Evolutionary conservation across 2,113 vertebrate genomes (phyloP).

Genomic region (Dasyornis broadbenti): DNA sequence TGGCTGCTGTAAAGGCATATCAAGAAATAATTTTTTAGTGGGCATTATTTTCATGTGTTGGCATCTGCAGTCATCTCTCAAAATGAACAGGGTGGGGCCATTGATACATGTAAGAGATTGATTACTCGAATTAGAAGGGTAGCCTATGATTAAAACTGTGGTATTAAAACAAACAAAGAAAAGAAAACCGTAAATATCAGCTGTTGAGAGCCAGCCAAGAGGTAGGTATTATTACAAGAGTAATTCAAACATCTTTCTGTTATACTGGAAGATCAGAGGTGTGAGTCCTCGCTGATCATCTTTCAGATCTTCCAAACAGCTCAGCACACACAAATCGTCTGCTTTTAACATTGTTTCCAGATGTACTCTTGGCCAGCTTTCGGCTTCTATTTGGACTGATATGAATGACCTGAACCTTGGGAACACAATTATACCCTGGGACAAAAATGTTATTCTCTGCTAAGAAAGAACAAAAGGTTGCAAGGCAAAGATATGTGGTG

Average conservation of each 20-base stretch:
- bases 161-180: background rate
- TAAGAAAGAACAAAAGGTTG: slow-evolving; percentile 18
- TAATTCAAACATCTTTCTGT: background rate
- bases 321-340: background rate
- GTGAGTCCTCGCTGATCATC: background rate
- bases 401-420: slow-evolving; percentile 12
- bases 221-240: background rate
- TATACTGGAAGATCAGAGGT: background rate
- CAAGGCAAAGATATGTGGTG: background rate
- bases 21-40: background rate
- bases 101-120: background rate
- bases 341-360: slow-evolving; percentile 55
- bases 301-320: background rate
- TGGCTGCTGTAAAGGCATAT: background rate
- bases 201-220: background rate
- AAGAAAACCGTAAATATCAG: background rate
- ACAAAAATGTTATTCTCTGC: slow-evolving; percentile 14
- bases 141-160: background rate
- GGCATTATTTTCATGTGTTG: background rate
- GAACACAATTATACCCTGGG: background rate
- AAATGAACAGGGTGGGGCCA: background rate
- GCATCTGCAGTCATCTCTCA: background rate
- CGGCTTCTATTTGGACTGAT: slow-evolving; percentile 13
- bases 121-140: background rate
- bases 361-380: slow-evolving; percentile 51